These are phyloP conservation scores for Tenualosa thibaudeaui DNA, from an alignment of 2,797 vertebrate species.

Conservation along the genomic window DNA sequence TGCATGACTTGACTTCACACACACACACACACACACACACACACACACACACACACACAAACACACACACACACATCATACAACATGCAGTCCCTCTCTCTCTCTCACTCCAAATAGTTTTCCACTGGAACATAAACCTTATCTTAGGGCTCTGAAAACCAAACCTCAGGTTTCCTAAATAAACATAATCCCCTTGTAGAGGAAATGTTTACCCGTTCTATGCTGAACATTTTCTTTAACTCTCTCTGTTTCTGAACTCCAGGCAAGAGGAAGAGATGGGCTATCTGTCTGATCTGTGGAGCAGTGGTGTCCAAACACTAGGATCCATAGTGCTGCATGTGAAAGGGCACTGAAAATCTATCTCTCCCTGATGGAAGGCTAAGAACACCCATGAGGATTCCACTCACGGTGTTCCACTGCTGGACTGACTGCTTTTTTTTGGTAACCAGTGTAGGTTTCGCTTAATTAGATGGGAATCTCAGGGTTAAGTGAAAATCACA, in stretches of 20 bases:
- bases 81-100: neutral
- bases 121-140: neutral
- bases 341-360: slow-evolving; percentile 41
- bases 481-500: slow-evolving; percentile 46
- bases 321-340: slow-evolving; percentile 33
- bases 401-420: neutral
- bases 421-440: neutral
- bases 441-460: neutral
- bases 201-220: slow-evolving; percentile 49
- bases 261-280: neutral
- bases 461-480: slow-evolving; percentile 21
- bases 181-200: slow-evolving; percentile 41
- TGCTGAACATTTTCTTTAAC: slow-evolving; percentile 26
- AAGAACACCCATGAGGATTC: neutral
- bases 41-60: neutral
- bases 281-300: neutral
- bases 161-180: slow-evolving; percentile 49
- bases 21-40: neutral
- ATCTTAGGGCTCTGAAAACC: slow-evolving; percentile 1
- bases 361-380: neutral
- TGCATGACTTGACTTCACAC: neutral
- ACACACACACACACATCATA: slow-evolving; percentile 7
- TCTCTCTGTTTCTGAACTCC: neutral
- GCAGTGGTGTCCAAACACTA: slow-evolving; percentile 24
- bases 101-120: neutral